These are phyloP conservation scores for Sebastes iracundus DNA, from an alignment of 2,797 vertebrate species.

Conservation along the genomic window DNA sequence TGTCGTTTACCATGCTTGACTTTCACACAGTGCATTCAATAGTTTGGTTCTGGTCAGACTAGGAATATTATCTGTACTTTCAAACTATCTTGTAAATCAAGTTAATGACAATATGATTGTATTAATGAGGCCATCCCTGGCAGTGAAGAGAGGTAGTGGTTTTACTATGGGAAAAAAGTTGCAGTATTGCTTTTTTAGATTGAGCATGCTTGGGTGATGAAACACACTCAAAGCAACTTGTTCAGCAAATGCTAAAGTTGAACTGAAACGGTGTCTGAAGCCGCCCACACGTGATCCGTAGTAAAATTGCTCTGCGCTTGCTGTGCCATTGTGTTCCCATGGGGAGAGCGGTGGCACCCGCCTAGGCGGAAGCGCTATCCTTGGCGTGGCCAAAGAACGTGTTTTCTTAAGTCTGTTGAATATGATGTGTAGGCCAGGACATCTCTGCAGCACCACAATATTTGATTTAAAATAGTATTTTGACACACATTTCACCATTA, in stretches of 20 bases:
- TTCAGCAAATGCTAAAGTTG: not conserved
- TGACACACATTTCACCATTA: too few species aligned
- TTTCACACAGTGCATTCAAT: slow-evolving; percentile 26
- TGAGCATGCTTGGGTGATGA: not conserved
- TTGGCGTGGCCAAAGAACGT: too few species aligned
- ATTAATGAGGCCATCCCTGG: slow-evolving; percentile 19
- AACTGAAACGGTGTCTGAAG: not conserved
- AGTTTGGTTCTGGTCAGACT: slow-evolving; percentile 26
- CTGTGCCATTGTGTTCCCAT: not conserved
- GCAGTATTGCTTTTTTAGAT: not conserved
- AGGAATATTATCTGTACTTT: slow-evolving; percentile 12
- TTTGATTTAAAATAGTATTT: too few species aligned
- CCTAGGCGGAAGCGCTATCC: too few species aligned
- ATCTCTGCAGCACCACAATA: too few species aligned
- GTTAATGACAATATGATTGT: slow-evolving; percentile 31
- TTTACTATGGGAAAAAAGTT: slow-evolving; percentile 8
- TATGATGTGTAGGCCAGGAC: not conserved
- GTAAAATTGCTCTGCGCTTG: too few species aligned
- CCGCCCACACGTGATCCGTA: not conserved
- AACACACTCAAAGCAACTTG: not conserved
- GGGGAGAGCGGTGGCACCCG: too few species aligned
- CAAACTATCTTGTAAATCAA: slow-evolving; percentile 48
- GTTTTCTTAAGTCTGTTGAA: too few species aligned
- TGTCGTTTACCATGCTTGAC: slow-evolving; percentile 49
- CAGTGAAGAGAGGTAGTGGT: slow-evolving; percentile 8